Conservation (phyloP, 1,140 invertebrate genomes). For the Drosophila kanapiae region DNA sequence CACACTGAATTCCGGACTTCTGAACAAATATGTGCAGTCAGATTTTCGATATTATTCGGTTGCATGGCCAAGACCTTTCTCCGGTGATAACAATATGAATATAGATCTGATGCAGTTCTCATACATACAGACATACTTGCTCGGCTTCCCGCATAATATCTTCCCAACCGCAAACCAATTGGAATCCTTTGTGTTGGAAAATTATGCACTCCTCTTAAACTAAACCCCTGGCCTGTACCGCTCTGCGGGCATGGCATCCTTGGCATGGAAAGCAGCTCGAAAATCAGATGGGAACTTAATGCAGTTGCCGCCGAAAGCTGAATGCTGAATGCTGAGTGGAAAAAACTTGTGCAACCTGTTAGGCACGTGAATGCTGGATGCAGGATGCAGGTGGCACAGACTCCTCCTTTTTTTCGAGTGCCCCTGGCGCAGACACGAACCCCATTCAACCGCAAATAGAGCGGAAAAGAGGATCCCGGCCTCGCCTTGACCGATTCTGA, state of each 20-base stretch:
- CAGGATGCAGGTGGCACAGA: conserved; percentile 12
- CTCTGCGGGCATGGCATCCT: conserved; percentile 15
- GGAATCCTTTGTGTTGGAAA: conserved; percentile 36
- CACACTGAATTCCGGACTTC: neutral
- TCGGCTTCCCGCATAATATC: conserved; percentile 29
- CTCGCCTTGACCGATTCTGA: conserved; percentile 67
- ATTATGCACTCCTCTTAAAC: conserved; percentile 49
- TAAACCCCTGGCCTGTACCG: conserved; percentile 3
- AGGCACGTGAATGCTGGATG: conserved; percentile 40
- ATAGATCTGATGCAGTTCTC: conserved; percentile 7
- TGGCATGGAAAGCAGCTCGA: conserved; percentile 25
- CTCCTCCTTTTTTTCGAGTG: conserved; percentile 26
- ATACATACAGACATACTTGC: neutral
- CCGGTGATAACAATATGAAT: neutral
- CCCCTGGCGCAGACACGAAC: conserved; percentile 31
- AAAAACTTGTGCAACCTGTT: conserved; percentile 57
- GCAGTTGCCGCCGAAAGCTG: conserved; percentile 21
- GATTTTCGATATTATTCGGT: neutral
- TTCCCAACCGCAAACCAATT: conserved; percentile 30
- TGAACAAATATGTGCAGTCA: too few species aligned
- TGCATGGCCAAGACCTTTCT: neutral
- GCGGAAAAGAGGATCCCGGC: conserved; percentile 29
- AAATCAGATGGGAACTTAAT: conserved; percentile 27
- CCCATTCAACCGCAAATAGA: conserved; percentile 51
- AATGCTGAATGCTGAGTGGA: neutral